These are phyloP conservation scores for Austrofundulus limnaeus DNA, from an alignment of 2,113 vertebrate genomes.

Conservation along the genomic window DNA sequence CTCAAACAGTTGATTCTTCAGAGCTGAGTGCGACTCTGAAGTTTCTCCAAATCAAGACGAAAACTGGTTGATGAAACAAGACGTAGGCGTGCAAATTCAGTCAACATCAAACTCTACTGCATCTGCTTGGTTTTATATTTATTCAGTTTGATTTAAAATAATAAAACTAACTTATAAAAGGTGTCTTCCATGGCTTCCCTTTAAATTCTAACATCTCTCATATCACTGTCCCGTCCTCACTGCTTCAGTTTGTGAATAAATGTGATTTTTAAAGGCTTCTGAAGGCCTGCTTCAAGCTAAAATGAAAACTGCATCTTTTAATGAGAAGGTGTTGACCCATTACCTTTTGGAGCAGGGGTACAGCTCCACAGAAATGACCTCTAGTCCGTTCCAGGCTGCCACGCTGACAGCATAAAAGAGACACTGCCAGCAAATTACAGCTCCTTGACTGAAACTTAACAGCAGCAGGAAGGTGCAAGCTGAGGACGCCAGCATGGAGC, in stretches of 20 bases:
- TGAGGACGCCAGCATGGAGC: constrained; percentile 90
- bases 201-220: too few species aligned
- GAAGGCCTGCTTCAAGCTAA: neutral
- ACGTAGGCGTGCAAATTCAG: too few species aligned
- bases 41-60: too few species aligned
- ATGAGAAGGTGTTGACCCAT: neutral
- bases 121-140: too few species aligned
- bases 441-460: constrained; percentile 91
- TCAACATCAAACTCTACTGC: too few species aligned
- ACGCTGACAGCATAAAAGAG: constrained; percentile 91
- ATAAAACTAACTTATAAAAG: too few species aligned
- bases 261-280: neutral
- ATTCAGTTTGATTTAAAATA: too few species aligned
- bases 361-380: constrained; percentile 94
- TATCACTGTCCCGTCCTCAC: too few species aligned
- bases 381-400: constrained; percentile 93
- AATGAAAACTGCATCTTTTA: neutral
- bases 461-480: constrained; percentile 95
- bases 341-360: constrained; percentile 95
- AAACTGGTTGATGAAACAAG: too few species aligned
- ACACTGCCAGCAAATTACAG: constrained; percentile 95
- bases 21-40: too few species aligned
- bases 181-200: too few species aligned
- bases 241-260: neutral
- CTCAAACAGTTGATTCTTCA: neutral